Percentiles rank a stretch among this genome's conserved stretches.
Conservation (phyloP, 2,888 invertebrate genomes). For the Netelia inedita region DNA sequence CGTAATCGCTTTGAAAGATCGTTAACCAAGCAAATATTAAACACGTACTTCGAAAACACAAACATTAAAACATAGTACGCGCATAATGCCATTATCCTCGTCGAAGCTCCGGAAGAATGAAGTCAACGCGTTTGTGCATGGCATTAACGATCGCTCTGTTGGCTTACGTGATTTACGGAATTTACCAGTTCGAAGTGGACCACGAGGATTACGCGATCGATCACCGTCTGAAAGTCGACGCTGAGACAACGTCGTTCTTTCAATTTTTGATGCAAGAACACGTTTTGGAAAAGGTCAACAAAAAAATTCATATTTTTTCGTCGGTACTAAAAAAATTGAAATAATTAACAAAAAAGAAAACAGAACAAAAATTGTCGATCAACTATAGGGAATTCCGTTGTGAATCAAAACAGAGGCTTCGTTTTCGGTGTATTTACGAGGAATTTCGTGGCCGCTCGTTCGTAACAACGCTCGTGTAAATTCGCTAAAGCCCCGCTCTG, state of each 20-base stretch:
- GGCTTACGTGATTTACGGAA: constrained; percentile 61
- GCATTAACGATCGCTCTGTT: constrained; percentile 27
- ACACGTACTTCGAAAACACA: neutral
- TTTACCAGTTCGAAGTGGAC: constrained; percentile 73
- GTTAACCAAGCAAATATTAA: neutral
- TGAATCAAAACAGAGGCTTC: constrained; percentile 29
- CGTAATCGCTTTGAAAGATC: neutral
- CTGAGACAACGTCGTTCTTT: constrained; percentile 69
- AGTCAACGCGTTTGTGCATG: constrained; percentile 51
- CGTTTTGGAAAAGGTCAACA: constrained; percentile 76
- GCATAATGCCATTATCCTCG: constrained; percentile 30
- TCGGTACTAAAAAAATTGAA: too few species aligned
- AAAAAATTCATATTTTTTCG: constrained; percentile 1
- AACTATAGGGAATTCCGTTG: neutral
- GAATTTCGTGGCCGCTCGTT: constrained; percentile 69
- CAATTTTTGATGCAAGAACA: constrained; percentile 72
- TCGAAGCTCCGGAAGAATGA: constrained; percentile 16
- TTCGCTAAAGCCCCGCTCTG: constrained; percentile 65
- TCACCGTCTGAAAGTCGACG: constrained; percentile 72
- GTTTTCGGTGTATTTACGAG: constrained; percentile 40
- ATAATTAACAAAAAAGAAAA: constrained; percentile 27
- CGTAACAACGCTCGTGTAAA: constrained; percentile 73
- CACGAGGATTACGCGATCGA: constrained; percentile 72
- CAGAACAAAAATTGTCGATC: neutral
- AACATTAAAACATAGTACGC: neutral